Conservation (phyloP, 2,113 vertebrate genomes). For the Hippocampus abdominalis region DNA sequence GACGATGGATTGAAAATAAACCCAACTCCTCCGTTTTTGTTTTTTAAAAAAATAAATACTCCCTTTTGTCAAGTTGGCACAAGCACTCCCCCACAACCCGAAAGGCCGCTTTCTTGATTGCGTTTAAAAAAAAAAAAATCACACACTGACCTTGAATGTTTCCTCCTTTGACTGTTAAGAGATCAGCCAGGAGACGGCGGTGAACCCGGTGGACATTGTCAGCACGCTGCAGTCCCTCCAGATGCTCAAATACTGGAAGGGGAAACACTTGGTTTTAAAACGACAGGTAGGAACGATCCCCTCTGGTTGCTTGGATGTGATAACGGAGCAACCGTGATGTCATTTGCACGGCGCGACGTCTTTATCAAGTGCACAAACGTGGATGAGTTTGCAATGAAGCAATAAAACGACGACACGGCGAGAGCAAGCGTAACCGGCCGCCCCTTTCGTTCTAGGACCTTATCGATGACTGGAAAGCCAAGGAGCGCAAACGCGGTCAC, state of each 20-base stretch:
- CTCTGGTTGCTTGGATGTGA: background rate
- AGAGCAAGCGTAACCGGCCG: background rate
- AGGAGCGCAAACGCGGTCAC: slow-evolving; percentile 90
- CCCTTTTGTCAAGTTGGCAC: too few relatives aligned
- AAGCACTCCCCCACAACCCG: too few relatives aligned
- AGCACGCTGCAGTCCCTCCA: slow-evolving; percentile 96
- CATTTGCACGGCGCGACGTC: too few relatives aligned
- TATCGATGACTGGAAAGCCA: slow-evolving; percentile 95
- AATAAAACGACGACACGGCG: background rate
- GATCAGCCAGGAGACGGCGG: slow-evolving; percentile 96
- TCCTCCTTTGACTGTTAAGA: slow-evolving; percentile 72
- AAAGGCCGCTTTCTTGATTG: too few relatives aligned
- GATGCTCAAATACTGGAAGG: slow-evolving; percentile 99
- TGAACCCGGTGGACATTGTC: slow-evolving; percentile 96
- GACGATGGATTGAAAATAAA: too few relatives aligned
- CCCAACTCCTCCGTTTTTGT: too few relatives aligned
- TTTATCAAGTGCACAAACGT: too few relatives aligned
- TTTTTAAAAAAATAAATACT: too few relatives aligned
- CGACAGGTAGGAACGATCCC: slow-evolving; percentile 79
- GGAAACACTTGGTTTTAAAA: slow-evolving; percentile 94
- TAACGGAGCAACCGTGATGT: too few relatives aligned
- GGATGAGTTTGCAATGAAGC: background rate
- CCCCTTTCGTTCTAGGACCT: slow-evolving; percentile 78
- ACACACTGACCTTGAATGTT: background rate
- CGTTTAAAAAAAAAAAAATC: background rate